Conservation (phyloP, 2,888 invertebrate species). For the Pachydiplax longipennis region DNA sequence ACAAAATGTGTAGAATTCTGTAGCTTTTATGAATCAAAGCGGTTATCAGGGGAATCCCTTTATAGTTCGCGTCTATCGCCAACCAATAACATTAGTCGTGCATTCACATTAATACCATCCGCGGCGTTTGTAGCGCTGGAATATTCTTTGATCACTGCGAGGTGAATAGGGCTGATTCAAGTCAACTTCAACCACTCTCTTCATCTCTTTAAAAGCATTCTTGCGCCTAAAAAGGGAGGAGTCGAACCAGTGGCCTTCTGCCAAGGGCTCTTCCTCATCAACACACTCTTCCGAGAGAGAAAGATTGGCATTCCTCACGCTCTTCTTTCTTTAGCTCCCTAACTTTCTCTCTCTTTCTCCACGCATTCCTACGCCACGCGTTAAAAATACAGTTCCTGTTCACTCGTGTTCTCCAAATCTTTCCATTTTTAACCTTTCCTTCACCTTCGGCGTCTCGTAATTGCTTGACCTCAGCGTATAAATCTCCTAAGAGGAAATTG, state of each 20-base stretch:
- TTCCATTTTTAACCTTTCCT: not conserved
- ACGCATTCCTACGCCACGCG: not conserved
- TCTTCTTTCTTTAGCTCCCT: not conserved
- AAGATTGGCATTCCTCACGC: not conserved
- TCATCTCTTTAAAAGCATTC: not conserved
- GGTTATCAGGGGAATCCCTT: too few species aligned
- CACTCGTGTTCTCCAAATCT: not conserved
- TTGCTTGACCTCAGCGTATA: not conserved
- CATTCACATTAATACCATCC: too few species aligned
- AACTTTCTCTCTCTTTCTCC: not conserved
- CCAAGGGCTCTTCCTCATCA: not conserved
- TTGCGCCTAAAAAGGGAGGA: constrained; percentile 18
- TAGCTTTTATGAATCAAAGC: too few species aligned
- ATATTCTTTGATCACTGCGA: too few species aligned
- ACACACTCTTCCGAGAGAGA: not conserved
- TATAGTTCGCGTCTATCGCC: too few species aligned
- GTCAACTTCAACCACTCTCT: not conserved
- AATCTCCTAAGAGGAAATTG: too few species aligned
- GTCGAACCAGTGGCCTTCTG: constrained; percentile 26
- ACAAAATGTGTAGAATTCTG: too few species aligned
- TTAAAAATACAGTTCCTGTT: not conserved
- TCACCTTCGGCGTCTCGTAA: not conserved
- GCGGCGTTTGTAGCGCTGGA: too few species aligned
- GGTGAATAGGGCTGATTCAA: not conserved
- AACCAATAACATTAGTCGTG: too few species aligned